Conservation (phyloP, 2,888 invertebrate species). For the Apamea crenata region DNA sequence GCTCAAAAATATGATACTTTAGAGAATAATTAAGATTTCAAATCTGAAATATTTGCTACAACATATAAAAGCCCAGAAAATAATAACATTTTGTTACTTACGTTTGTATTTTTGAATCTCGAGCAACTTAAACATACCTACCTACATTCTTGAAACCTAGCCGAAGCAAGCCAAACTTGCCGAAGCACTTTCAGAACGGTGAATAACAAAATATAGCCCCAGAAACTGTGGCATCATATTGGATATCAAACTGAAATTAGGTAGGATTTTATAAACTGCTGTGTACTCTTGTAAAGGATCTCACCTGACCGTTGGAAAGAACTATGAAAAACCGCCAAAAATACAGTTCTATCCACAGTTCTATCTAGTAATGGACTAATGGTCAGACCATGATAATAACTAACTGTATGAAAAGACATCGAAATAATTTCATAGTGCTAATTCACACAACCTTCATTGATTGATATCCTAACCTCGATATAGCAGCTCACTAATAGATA, state of each 20-base stretch:
- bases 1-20: not conserved
- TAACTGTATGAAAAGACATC: slow-evolving; percentile 19
- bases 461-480: slow-evolving; percentile 46
- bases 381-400: not conserved
- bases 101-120: not conserved
- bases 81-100: not conserved
- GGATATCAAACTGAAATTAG: not conserved
- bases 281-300: not conserved
- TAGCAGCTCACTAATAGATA: slow-evolving; percentile 23
- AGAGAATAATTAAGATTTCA: not conserved
- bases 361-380: slow-evolving; percentile 11
- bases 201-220: too few relatives aligned
- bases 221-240: not conserved
- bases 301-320: not conserved
- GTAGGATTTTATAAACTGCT: not conserved
- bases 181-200: not conserved
- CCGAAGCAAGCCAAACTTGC: not conserved
- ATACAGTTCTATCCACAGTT: slow-evolving; percentile 1
- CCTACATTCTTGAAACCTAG: not conserved
- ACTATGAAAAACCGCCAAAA: not conserved
- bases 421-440: slow-evolving; percentile 35
- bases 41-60: not conserved
- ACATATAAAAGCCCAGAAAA: not conserved
- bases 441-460: slow-evolving; percentile 35
- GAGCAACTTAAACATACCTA: too few relatives aligned